Conservation (phyloP, 2,888 invertebrate genomes). For the Alviniconcha strummeri region DNA sequence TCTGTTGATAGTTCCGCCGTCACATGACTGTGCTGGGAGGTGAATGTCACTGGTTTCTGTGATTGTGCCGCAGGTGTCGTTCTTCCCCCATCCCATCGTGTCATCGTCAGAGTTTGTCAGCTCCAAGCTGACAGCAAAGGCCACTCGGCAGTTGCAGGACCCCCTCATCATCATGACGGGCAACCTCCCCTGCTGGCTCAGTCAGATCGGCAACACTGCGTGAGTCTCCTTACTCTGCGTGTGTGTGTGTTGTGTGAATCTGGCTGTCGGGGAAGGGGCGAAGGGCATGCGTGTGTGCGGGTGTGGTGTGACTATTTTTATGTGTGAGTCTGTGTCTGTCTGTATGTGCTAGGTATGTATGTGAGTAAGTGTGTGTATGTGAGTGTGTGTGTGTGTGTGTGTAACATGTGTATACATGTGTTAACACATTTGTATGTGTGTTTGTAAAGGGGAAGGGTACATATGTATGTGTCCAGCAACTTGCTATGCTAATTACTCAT, state of each 20-base stretch:
- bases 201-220: conserved; percentile 82
- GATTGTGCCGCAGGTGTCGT: conserved; percentile 55
- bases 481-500: background rate
- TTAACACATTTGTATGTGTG: no score
- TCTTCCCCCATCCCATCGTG: conserved; percentile 61
- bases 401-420: no score
- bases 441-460: no score
- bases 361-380: background rate
- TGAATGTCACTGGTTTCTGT: no score
- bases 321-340: background rate
- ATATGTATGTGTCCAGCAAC: no score
- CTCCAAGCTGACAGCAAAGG: conserved; percentile 96
- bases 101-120: conserved; percentile 86
- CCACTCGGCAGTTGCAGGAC: conserved; percentile 96
- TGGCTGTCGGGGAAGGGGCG: background rate
- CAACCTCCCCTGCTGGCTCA: conserved; percentile 96
- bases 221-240: conserved; percentile 43
- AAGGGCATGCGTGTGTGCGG: background rate
- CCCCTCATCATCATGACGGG: conserved; percentile 98
- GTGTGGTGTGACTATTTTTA: background rate
- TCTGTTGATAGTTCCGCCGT: no score
- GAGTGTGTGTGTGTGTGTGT: background rate
- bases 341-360: background rate
- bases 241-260: background rate
- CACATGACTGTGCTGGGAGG: no score